Percentiles rank a stretch among this genome's conserved stretches.
phyloP scores from a whole-genome alignment of 2,113 vertebrate species.

The Canis aureus region DNA sequence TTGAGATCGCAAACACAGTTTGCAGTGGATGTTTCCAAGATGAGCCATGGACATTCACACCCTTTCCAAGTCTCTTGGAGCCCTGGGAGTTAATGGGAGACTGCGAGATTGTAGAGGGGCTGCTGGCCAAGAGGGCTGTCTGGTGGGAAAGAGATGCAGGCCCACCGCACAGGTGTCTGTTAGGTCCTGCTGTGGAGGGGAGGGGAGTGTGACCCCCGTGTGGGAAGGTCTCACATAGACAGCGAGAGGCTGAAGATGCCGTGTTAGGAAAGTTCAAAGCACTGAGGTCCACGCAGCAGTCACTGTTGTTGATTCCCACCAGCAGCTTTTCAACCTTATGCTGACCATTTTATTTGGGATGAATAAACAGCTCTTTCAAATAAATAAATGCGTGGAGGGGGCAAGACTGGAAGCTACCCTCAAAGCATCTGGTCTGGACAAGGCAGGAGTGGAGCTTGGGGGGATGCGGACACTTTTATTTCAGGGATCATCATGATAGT shows the following conservation, averaged over 20 bases:
- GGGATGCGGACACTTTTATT: constrained; percentile 5
- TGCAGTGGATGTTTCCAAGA: neutral
- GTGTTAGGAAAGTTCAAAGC: neutral
- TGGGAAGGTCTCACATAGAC: accelerated
- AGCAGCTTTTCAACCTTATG: neutral
- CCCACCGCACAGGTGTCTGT: accelerated
- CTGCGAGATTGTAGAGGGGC: neutral
- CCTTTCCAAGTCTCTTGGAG: neutral
- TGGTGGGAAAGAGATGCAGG: neutral
- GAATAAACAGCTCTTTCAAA: neutral
- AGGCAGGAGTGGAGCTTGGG: neutral
- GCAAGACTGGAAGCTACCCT: too few species aligned
- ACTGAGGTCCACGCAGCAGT: accelerated
- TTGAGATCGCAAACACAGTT: neutral
- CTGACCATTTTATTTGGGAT: neutral
- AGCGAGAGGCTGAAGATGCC: accelerated
- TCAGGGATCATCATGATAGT: neutral
- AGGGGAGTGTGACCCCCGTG: neutral
- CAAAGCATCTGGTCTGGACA: accelerated
- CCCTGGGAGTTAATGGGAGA: neutral
- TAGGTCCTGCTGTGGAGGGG: neutral
- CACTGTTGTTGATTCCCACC: accelerated
- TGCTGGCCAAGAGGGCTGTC: neutral
- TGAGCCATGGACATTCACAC: neutral
- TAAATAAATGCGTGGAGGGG: neutral